Percentiles rank a stretch among this genome's conserved stretches.
phyloP scores from a whole-genome alignment of 1,140 invertebrate species.

The Diuraphis noxia region DNA sequence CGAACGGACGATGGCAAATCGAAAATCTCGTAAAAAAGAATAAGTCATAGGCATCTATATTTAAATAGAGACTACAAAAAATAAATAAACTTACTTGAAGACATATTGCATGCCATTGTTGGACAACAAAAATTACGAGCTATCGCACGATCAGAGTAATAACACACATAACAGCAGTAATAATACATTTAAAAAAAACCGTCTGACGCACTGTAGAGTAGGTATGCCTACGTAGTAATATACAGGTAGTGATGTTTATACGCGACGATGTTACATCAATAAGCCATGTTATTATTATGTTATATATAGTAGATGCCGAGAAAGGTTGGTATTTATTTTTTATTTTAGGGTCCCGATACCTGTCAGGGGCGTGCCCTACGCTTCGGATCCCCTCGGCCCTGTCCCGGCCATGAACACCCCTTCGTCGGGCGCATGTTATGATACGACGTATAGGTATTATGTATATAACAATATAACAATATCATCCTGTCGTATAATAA shows the following conservation, averaged over 20 bases:
- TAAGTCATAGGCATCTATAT: neutral
- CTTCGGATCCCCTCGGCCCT: neutral
- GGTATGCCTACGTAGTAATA: neutral
- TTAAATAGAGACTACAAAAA: neutral
- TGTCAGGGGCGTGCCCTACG: conserved; percentile 47
- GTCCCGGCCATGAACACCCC: conserved; percentile 13
- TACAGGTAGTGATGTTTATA: neutral
- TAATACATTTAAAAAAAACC: conserved; percentile 1
- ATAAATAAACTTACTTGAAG: conserved; percentile 13
- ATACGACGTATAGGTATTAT: neutral
- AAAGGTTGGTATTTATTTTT: conserved; percentile 45
- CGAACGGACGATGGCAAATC: neutral
- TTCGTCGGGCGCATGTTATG: conserved; percentile 15
- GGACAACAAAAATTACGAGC: neutral
- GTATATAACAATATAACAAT: no score
- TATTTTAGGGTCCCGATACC: conserved; percentile 38
- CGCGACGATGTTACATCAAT: conserved; percentile 43
- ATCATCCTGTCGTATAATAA: neutral
- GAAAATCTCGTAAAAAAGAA: neutral
- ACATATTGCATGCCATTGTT: neutral
- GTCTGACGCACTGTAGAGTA: neutral
- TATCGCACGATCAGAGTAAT: neutral
- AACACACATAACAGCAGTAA: neutral
- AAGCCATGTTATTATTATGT: conserved; percentile 42
- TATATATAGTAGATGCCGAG: conserved; percentile 3